phyloP scores from a whole-genome alignment of 2,797 vertebrate species.

The Ficedula albicollis region DNA sequence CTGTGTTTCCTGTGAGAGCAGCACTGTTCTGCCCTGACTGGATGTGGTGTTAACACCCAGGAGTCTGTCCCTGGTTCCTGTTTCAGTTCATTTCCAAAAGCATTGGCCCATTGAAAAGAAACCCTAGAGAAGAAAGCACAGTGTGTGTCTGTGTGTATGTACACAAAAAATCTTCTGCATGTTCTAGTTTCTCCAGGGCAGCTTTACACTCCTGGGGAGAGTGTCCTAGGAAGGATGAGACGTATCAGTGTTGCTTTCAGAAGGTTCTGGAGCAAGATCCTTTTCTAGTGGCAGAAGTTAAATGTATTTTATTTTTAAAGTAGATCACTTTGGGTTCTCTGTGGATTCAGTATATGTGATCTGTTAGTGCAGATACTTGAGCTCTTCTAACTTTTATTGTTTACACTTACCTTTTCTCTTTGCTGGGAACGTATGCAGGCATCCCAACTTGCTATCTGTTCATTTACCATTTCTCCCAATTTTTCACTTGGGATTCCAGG shows the following conservation, averaged over 20 bases:
- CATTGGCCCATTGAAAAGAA: neutral
- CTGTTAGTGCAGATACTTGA: neutral
- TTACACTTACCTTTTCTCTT: neutral
- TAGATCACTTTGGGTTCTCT: neutral
- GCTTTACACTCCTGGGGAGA: neutral
- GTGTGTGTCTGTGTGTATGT: fast-evolving
- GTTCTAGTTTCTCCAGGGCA: neutral
- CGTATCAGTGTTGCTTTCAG: neutral
- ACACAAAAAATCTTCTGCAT: neutral
- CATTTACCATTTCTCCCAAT: neutral
- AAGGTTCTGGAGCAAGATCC: neutral
- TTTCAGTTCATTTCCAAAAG: neutral
- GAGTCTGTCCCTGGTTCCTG: slow-evolving; percentile 9
- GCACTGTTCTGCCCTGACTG: neutral
- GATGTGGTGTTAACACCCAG: neutral
- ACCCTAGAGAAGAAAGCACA: neutral
- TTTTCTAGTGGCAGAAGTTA: neutral
- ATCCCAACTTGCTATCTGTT: neutral
- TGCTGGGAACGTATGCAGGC: neutral
- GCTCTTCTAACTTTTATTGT: neutral
- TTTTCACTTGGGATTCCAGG: neutral
- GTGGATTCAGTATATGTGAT: neutral
- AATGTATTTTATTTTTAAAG: neutral
- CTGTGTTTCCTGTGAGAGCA: slow-evolving; percentile 34
- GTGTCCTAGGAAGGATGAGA: neutral